A percentile compares a stretch with the other conserved stretches of the same genome.
phyloP scores from a whole-genome alignment of 2,113 vertebrate species.

The Bagarius yarrelli region DNA sequence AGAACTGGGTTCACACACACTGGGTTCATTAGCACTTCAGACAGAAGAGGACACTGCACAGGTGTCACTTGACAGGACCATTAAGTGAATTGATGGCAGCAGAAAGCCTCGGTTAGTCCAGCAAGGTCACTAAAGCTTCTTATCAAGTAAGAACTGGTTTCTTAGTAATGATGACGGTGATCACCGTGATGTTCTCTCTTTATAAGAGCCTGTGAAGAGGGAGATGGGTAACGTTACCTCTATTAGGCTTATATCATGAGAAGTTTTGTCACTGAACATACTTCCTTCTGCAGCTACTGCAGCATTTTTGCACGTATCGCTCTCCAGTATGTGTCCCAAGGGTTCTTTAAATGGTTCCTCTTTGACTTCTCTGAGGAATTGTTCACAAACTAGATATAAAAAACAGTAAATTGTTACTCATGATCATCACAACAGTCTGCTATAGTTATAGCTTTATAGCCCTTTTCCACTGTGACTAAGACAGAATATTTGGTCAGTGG shows the following conservation, averaged over 20 bases:
- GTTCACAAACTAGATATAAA: not conserved
- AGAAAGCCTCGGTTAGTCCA: slow-evolving; percentile 62
- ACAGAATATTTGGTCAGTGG: not conserved
- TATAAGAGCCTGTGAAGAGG: slow-evolving; percentile 3
- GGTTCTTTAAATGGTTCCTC: not conserved
- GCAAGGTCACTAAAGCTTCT: slow-evolving; percentile 68
- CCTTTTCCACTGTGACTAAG: not conserved
- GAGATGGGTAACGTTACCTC: not conserved
- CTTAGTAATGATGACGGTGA: not conserved
- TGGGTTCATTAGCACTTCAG: slow-evolving; percentile 75
- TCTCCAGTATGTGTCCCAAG: not conserved
- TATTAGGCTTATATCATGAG: not conserved
- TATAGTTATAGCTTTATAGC: too few species aligned
- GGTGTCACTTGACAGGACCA: slow-evolving; percentile 79
- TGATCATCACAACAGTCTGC: too few species aligned
- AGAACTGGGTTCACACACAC: slow-evolving; percentile 45
- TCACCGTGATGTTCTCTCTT: not conserved
- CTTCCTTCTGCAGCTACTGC: too few species aligned
- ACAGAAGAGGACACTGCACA: slow-evolving; percentile 74
- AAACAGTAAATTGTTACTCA: too few species aligned
- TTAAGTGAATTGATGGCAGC: slow-evolving; percentile 77
- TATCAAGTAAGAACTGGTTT: not conserved
- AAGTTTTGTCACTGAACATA: not conserved
- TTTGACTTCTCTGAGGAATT: not conserved
- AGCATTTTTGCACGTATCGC: too few species aligned